Base-by-base conservation (phyloP, 1,140 invertebrate genomes). In the Anastatus disparis region DNA sequence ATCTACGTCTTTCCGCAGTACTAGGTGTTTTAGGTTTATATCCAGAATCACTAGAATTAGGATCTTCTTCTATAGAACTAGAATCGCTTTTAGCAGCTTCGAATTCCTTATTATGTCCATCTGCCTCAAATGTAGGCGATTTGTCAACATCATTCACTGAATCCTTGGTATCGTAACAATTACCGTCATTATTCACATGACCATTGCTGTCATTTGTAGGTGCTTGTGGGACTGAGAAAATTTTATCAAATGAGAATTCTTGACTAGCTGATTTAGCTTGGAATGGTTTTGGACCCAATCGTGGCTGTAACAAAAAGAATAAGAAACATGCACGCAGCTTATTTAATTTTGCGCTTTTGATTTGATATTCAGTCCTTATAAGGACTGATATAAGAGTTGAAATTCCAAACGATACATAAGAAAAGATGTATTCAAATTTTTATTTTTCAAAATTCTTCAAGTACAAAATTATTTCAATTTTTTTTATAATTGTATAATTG, bases 261-360 rank as follows among this genome's bases (percentile, higher is more conserved):
- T 91, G 90, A 74, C 85, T 90, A 17, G 89, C 88, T 0, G 90
- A 89, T 22, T 92, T 91, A 22, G 92, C 90, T 48, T 93, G 93
- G 76, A 94, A 94, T 12, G 93, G 93, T 79, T 94, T 94, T 22
- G 93, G 93, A 24, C 93, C 93, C 10, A 94, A 86, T 17, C 93
- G 89, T 20, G 93, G 93, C 93, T 94, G 85, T 66, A 81, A 79
- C 71, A 65, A 48, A 74, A 59, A 62, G 65, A 64, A 27, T 6
- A 71, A 27, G 10, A n/a, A n/a, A n/a, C n/a, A n/a, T n/a, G n/a
- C n/a, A n/a, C n/a, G n/a, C n/a, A n/a, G n/a, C n/a, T n/a, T n/a
- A n/a, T n/a, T n/a, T n/a, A n/a, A n/a, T n/a, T n/a, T n/a, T n/a
- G n/a, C n/a, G n/a, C n/a, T n/a, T n/a, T n/a, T n/a, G n/a, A n/a